A percentile compares a stretch with the other conserved stretches of the same genome.
Evolutionary conservation across 2,888 invertebrate species (phyloP).

Genomic region (Phaedon cochleariae): DNA sequence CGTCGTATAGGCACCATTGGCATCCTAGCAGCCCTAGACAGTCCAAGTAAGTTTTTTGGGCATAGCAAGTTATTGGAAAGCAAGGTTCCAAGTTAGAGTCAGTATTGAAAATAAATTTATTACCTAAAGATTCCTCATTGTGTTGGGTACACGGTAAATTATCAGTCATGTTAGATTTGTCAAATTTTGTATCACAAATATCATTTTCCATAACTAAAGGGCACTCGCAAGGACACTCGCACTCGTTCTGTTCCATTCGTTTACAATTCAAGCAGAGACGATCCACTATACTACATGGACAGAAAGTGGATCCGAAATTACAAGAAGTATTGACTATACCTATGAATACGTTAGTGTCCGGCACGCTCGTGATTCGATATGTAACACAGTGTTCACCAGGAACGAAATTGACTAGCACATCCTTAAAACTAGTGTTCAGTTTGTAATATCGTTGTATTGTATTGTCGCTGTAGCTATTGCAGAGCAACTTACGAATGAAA

Average conservation of each 20-base stretch:
- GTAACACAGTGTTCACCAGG: slow-evolving; percentile 89
- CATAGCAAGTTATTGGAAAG: slow-evolving; percentile 74
- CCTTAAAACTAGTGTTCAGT: slow-evolving; percentile 81
- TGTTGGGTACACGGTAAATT: slow-evolving; percentile 55
- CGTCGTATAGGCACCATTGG: slow-evolving; percentile 89
- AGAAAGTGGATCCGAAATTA: slow-evolving; percentile 82
- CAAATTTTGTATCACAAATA: slow-evolving; percentile 46
- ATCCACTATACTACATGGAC: slow-evolving; percentile 91
- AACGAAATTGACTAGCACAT: slow-evolving; percentile 82
- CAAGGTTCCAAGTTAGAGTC: slow-evolving; percentile 66
- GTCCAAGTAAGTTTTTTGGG: slow-evolving; percentile 69
- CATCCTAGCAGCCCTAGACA: slow-evolving; percentile 82
- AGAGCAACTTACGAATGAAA: slow-evolving; percentile 83
- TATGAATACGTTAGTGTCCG: slow-evolving; percentile 88
- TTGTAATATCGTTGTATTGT: slow-evolving; percentile 84
- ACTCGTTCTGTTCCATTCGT: slow-evolving; percentile 93
- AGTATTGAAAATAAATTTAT: slow-evolving; percentile 40
- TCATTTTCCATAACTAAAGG: slow-evolving; percentile 60
- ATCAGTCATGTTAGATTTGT: slow-evolving; percentile 46
- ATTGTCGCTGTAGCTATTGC: slow-evolving; percentile 85
- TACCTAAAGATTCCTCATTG: slow-evolving; percentile 43
- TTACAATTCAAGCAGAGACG: slow-evolving; percentile 90
- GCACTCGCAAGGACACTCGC: slow-evolving; percentile 96
- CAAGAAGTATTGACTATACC: slow-evolving; percentile 90
- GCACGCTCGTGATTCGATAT: slow-evolving; percentile 83